Percentiles rank a stretch among this genome's conserved stretches.
phyloP scores from a whole-genome alignment of 2,797 vertebrate genomes.

The Sciaenops ocellatus region DNA sequence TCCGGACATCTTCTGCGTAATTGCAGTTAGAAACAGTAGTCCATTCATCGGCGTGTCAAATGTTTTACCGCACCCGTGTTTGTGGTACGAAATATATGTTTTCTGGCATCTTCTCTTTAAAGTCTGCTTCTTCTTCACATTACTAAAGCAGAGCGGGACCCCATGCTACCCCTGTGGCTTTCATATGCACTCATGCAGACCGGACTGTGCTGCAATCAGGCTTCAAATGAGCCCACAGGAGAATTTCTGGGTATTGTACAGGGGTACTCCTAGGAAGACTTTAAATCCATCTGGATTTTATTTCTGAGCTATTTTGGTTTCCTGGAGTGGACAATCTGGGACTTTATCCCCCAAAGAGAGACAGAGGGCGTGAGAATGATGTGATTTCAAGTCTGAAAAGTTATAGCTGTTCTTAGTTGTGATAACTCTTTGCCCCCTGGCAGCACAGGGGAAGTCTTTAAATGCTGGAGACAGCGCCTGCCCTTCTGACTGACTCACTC shows the following conservation, averaged over 20 bases:
- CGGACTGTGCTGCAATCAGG: slow-evolving; percentile 58
- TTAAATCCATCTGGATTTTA: slow-evolving; percentile 88
- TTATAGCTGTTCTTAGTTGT: slow-evolving; percentile 79
- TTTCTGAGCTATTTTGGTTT: slow-evolving; percentile 86
- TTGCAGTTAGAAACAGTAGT: slow-evolving; percentile 2
- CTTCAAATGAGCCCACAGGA: slow-evolving; percentile 75
- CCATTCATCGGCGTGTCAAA: slow-evolving; percentile 28
- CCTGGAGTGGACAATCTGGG: slow-evolving; percentile 73
- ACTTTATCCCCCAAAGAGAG: slow-evolving; percentile 77
- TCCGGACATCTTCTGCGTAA: neutral
- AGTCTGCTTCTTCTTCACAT: slow-evolving; percentile 38
- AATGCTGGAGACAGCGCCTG: slow-evolving; percentile 56
- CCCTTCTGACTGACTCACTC: slow-evolving; percentile 28
- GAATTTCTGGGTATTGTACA: slow-evolving; percentile 80
- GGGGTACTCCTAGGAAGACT: slow-evolving; percentile 76
- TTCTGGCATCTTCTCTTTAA: slow-evolving; percentile 44
- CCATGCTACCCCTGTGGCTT: slow-evolving; percentile 62
- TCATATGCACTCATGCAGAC: slow-evolving; percentile 67
- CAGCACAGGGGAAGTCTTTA: slow-evolving; percentile 73
- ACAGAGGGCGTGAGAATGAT: slow-evolving; percentile 86
- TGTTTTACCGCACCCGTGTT: slow-evolving; percentile 32
- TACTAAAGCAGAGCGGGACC: slow-evolving; percentile 47
- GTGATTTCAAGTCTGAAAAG: slow-evolving; percentile 80
- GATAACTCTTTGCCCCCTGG: slow-evolving; percentile 83
- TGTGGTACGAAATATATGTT: slow-evolving; percentile 21